Conservation (phyloP, 2,888 invertebrate species). For the Epicampocera succincta region DNA sequence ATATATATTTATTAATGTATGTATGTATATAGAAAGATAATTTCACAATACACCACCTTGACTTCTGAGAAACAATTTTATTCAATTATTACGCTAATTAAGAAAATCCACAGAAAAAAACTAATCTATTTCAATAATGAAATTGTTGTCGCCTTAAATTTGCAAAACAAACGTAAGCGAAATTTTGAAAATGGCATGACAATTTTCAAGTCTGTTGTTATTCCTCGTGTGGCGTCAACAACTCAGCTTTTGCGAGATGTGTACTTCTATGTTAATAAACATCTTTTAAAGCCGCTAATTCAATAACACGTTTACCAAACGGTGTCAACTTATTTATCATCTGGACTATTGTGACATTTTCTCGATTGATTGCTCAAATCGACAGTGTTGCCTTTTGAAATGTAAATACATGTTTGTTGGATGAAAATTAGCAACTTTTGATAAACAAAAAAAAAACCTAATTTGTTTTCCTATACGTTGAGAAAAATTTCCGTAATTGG, state of each 20-base stretch:
- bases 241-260: not conserved
- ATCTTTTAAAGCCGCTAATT: conserved; percentile 34
- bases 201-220: not conserved
- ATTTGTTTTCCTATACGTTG: conserved; percentile 19
- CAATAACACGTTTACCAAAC: conserved; percentile 19
- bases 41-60: conserved; percentile 45
- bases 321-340: conserved; percentile 1
- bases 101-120: conserved; percentile 14
- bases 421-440: conserved; percentile 30
- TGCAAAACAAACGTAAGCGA: conserved; percentile 21
- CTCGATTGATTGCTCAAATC: conserved; percentile 17
- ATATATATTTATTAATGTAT: not conserved
- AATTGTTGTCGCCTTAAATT: conserved; percentile 28
- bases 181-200: conserved; percentile 14
- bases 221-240: not conserved
- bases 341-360: conserved; percentile 4
- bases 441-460: conserved; percentile 11
- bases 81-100: conserved; percentile 33
- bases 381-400: not conserved
- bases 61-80: conserved; percentile 41
- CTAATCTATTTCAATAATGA: conserved; percentile 22
- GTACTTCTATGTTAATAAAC: not conserved
- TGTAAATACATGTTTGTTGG: conserved; percentile 8
- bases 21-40: not conserved
- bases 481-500: not conserved